Evolutionary conservation across 2,797 vertebrate species (phyloP).

Genomic region (Adrianichthys oophorus): DNA sequence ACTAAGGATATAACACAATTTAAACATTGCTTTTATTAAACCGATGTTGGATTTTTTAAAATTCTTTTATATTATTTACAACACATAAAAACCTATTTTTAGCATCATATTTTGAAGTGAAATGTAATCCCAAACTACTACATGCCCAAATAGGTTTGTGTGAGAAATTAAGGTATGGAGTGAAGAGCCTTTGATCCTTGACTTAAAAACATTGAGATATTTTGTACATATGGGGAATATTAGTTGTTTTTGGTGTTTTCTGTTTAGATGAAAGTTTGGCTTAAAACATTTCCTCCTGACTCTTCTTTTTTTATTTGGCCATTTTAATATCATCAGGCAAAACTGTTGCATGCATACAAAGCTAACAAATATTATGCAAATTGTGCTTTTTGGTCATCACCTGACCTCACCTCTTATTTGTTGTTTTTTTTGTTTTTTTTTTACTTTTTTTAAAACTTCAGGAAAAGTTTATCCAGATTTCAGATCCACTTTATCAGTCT

Average conservation of each 20-base stretch:
- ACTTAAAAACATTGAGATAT: slow-evolving; percentile 17
- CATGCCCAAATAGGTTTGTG: slow-evolving; percentile 41
- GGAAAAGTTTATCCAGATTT: slow-evolving; percentile 23
- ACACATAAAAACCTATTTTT: slow-evolving; percentile 16
- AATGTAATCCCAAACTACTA: slow-evolving; percentile 35
- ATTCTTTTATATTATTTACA: slow-evolving; percentile 25
- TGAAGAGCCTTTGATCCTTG: slow-evolving; percentile 43
- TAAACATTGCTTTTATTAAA: slow-evolving; percentile 21
- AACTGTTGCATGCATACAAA: slow-evolving; percentile 11
- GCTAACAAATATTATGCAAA: slow-evolving; percentile 40
- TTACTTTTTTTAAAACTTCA: slow-evolving; percentile 13
- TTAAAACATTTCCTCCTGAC: slow-evolving; percentile 19
- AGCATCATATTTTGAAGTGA: slow-evolving; percentile 35
- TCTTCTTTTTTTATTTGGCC: slow-evolving; percentile 30
- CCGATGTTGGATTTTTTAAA: slow-evolving; percentile 24
- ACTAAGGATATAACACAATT: slow-evolving; percentile 23
- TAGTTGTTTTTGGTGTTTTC: slow-evolving; percentile 50
- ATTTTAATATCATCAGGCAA: slow-evolving; percentile 17
- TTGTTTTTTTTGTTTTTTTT: slow-evolving; percentile 1
- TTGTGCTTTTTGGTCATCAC: slow-evolving; percentile 38
- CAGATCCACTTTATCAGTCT: not conserved
- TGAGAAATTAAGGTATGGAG: slow-evolving; percentile 38
- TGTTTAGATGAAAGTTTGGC: slow-evolving; percentile 32
- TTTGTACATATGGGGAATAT: slow-evolving; percentile 55
- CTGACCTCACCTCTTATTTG: slow-evolving; percentile 10